Conservation (phyloP, 2,113 vertebrate species). For the Siphamia tubifer region DNA sequence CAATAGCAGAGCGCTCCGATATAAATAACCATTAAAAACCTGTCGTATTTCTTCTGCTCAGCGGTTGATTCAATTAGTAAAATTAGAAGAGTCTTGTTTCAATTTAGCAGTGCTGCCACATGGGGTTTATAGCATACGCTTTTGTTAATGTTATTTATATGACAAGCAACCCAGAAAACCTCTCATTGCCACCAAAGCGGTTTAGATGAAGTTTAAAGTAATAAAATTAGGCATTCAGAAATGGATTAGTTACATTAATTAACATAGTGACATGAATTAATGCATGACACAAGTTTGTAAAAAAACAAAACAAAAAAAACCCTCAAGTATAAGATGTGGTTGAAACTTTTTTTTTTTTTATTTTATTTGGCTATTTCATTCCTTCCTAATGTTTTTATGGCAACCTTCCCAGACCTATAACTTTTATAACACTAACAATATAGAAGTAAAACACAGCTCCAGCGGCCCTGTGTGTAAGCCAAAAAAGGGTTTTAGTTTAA, state of each 20-base stretch:
- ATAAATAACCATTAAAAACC: slow-evolving; percentile 12
- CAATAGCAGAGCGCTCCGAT: no score
- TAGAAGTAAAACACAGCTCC: slow-evolving; percentile 21
- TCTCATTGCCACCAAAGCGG: neutral
- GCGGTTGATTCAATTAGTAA: slow-evolving; percentile 33
- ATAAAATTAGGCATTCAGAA: slow-evolving; percentile 10
- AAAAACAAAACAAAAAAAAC: neutral
- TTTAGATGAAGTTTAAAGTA: slow-evolving; percentile 20
- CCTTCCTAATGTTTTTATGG: slow-evolving; percentile 14
- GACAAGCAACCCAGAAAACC: slow-evolving; percentile 11
- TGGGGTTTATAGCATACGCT: slow-evolving; percentile 18
- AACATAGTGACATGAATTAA: neutral
- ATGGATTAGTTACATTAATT: slow-evolving; percentile 1
- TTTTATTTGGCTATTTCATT: slow-evolving; percentile 4
- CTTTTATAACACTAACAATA: slow-evolving; percentile 42
- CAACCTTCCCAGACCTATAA: slow-evolving; percentile 10
- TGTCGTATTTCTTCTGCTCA: slow-evolving; percentile 7
- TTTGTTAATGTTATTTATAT: slow-evolving; percentile 47
- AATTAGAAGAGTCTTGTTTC: slow-evolving; percentile 42
- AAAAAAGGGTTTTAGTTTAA: slow-evolving; percentile 35
- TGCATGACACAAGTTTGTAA: neutral
- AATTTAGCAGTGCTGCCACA: slow-evolving; percentile 35
- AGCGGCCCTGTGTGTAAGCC: neutral
- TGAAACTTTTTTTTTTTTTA: slow-evolving; percentile 2
- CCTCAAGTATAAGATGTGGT: neutral